Evolutionary conservation across 1,140 invertebrate species (phyloP), one percentile per base, ranked within the genome.

Genomic region (Vanessa tameamea): DNA sequence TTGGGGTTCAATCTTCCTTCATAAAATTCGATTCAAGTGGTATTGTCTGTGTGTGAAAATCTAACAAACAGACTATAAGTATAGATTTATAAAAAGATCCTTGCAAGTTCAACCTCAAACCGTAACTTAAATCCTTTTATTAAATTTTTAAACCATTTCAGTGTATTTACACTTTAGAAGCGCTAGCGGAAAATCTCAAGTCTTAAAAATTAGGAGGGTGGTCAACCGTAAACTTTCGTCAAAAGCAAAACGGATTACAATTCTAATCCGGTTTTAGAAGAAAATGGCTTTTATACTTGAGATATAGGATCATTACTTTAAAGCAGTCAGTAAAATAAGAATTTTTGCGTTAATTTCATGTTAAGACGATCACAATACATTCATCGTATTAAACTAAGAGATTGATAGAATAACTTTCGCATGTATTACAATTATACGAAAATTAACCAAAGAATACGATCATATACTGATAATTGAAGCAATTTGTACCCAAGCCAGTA

Each of bases 221-320:
- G 57, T 61, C 57, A 61, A 61, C 57, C 57, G 57, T 61, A 37
- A 61, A 61, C 13, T 31, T 37, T 61, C 31, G 23, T 61, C 23
- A 61, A 61, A 61, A 61, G 57, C 57, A n/a, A 61, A 14, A 12
- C 14, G 26, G 57, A 61, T 61, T 61, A 61, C 57, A 61, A 61
- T 61, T 31, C 31, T 61, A 31, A 61, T 59, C 55, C 55, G 55
- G 23, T 59, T 59, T 26, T 12, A 13, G 23, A 59, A 12, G 20
- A 59, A 59, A 59, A 59, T 59, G 9, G 55, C 55, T 59, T 59
- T 20, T 59, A 59, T 59, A 26, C 23, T 59, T 11, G 23, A 23
- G 55, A 26, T 59, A 59, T 14, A 59, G 55, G 23, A 59, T 20
- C 55, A 26, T 59, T 26, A 26, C 55, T 59, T n/a, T 53, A 53